Evolutionary conservation across 2,113 vertebrate genomes (phyloP), one percentile per base, ranked within the genome.

Genomic region (Chamaetylas fuelleborni): DNA sequence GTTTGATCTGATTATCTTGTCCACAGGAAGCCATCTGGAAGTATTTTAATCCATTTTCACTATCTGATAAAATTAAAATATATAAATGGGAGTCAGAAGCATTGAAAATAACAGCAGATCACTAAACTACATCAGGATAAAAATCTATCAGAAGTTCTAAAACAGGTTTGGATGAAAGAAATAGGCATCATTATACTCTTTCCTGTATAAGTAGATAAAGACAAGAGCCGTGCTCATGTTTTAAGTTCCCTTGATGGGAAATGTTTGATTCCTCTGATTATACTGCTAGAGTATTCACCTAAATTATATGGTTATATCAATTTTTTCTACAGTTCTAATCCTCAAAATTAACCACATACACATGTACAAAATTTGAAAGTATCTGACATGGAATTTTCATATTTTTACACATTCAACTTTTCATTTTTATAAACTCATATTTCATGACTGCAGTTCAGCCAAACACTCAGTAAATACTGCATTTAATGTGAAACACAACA

Each of bases 11-110:
- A 96, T 98, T 98, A 96, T 99, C 99, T 97, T 99, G 99, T 94
- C 99, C 99, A 94, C 98, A 98, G 74, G 99, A 99, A 94, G 98
- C 98, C 98, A 99, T 97, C 96, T 96, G 98, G 97, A 98, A 98
- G 95, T 90, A 96, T 69, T 90, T 92, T 65, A 92, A 94, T 91
- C 78, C 94, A 81, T 89, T 93, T 60, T 97, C 88, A 95, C 79
- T 95, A 90, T 65, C 98, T 99, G 90, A 94, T 78, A 90, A 97
- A 64, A 92, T 56, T 45, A 66, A 83, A 90, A 91, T 29, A 57
- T 42, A 67, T 95, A 78, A 88, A 93, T 40, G 26, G 50, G 7
- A 65, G 77, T 81, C 24, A 72, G 92, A 94, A 92, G 77, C 66
- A 94, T 38, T 42, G 77, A 43, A 80, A 92, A 65, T 17, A 91